These are phyloP conservation scores for Apis laboriosa DNA, from an alignment of 1,140 invertebrate genomes.

Conservation along the genomic window DNA sequence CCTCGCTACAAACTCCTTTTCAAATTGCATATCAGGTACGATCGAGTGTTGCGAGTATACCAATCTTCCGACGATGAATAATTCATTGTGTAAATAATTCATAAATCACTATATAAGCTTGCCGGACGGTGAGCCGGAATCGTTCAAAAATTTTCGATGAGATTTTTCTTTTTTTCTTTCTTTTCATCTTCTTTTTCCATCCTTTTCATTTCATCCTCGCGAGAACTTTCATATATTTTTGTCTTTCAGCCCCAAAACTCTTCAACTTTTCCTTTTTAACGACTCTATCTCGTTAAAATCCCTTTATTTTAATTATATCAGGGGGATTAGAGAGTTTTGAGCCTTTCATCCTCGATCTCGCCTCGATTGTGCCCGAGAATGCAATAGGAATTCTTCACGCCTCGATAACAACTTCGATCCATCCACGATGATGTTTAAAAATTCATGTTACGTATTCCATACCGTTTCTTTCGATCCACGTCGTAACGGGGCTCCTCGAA, in stretches of 20 bases:
- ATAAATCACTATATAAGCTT: conserved; percentile 58
- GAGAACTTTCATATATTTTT: neutral
- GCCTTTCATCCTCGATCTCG: neutral
- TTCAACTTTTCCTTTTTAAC: neutral
- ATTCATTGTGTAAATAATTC: conserved; percentile 70
- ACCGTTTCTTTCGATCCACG: conserved; percentile 26
- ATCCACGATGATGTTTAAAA: neutral
- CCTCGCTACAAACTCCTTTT: conserved; percentile 60
- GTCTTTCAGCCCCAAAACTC: neutral
- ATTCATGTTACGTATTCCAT: conserved; percentile 39
- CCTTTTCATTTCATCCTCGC: neutral
- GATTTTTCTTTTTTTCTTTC: neutral
- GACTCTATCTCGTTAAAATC: neutral
- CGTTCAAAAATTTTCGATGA: conserved; percentile 38
- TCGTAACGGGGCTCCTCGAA: conserved; percentile 10
- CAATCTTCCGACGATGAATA: conserved; percentile 67
- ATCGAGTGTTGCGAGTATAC: conserved; percentile 68
- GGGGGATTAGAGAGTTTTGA: neutral
- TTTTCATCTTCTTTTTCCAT: neutral
- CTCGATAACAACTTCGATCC: neutral
- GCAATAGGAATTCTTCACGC: conserved; percentile 4
- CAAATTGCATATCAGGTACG: conserved; percentile 68
- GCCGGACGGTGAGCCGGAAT: conserved; percentile 38
- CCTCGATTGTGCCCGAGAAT: neutral
- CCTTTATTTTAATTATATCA: neutral